Conservation (phyloP, 2,113 vertebrate species). For the Riparia riparia region DNA sequence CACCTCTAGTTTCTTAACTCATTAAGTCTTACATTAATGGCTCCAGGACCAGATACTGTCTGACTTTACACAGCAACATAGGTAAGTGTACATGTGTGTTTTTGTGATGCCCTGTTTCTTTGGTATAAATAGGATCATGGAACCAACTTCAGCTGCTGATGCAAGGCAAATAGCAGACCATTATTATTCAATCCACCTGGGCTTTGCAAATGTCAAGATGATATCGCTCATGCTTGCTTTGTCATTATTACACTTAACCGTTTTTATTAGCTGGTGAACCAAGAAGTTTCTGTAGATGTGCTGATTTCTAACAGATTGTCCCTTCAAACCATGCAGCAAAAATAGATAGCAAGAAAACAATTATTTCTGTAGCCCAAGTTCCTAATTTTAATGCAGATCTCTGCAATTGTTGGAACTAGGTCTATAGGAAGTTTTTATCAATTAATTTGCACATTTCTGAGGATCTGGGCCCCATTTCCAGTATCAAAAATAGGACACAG, state of each 20-base stretch:
- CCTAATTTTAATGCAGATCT: not conserved
- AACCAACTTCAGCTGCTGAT: not conserved
- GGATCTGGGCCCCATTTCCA: not conserved
- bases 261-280: slow-evolving; percentile 14
- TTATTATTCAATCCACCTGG: not conserved
- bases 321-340: not conserved
- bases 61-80: not conserved
- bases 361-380: not conserved
- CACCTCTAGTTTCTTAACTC: not conserved
- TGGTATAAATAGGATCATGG: not conserved
- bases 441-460: not conserved
- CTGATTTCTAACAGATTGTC: not conserved
- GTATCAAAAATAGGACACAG: not conserved
- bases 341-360: not conserved
- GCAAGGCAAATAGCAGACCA: slow-evolving; percentile 2
- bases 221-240: not conserved
- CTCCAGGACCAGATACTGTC: not conserved
- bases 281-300: not conserved
- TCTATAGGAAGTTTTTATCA: not conserved
- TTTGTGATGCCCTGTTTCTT: not conserved
- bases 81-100: accelerated
- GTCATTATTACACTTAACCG: not conserved
- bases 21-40: not conserved
- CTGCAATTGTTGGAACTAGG: not conserved
- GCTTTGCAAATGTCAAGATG: slow-evolving; percentile 22